Evolutionary conservation across 2,797 vertebrate species (phyloP).

Genomic region (Ctenopoma multispine): DNA sequence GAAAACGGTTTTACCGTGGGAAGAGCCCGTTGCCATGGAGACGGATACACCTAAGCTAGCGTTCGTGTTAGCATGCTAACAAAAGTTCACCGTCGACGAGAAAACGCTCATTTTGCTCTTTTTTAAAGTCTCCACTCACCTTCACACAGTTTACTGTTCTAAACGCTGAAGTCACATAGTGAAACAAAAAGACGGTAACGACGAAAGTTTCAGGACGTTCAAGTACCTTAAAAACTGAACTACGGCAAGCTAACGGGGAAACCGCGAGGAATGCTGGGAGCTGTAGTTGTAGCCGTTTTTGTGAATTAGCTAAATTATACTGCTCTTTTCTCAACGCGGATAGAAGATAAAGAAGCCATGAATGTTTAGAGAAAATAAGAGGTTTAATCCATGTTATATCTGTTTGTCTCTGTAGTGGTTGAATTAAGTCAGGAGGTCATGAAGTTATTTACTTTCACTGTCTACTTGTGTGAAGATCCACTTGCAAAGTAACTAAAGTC

Average conservation of each 20-base stretch:
- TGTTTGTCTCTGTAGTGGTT: too few relatives aligned
- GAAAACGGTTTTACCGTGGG: neutral
- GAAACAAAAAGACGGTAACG: neutral
- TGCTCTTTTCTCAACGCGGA: too few relatives aligned
- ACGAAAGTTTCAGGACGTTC: neutral
- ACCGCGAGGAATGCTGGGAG: conserved; percentile 32
- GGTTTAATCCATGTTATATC: too few relatives aligned
- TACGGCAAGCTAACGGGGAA: neutral
- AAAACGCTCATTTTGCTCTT: fast-evolving
- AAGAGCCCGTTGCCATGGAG: conserved; percentile 67
- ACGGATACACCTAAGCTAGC: conserved; percentile 56
- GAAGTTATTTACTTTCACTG: too few relatives aligned
- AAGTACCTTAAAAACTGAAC: neutral
- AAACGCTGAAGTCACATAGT: neutral
- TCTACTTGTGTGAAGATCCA: too few relatives aligned
- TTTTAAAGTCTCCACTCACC: conserved; percentile 27
- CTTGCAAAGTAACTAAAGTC: too few relatives aligned
- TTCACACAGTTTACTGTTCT: neutral
- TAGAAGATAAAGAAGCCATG: too few relatives aligned
- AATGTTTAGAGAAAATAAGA: too few relatives aligned
- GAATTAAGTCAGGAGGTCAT: too few relatives aligned
- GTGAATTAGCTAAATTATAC: too few relatives aligned
- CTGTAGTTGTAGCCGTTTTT: neutral
- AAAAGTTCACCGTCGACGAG: neutral
- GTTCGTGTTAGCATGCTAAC: conserved; percentile 27